Conservation (phyloP, 2,113 vertebrate species). For the Haemorhous mexicanus region DNA sequence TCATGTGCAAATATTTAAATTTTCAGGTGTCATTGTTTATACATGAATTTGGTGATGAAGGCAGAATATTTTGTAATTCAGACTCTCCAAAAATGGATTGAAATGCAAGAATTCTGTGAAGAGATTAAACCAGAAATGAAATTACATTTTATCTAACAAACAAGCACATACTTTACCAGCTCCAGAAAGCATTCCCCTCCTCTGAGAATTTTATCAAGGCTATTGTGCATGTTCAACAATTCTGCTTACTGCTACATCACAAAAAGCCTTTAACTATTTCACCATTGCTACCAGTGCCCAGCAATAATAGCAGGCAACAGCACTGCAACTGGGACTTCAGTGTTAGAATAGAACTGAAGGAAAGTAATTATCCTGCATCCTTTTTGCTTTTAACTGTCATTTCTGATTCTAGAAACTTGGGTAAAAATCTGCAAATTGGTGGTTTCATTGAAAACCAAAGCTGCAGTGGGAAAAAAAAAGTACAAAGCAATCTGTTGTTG, state of each 20-base stretch:
- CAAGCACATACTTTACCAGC: background rate
- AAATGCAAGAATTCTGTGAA: background rate
- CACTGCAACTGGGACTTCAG: background rate
- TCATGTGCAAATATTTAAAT: background rate
- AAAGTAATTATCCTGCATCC: background rate
- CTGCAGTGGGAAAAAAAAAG: background rate
- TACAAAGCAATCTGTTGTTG: background rate
- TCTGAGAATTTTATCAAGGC: constrained; percentile 20
- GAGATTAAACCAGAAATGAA: background rate
- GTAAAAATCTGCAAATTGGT: background rate
- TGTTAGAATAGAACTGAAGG: background rate
- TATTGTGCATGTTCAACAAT: background rate
- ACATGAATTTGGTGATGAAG: background rate
- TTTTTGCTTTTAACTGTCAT: background rate
- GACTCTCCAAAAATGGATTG: background rate
- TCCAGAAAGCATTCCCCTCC: background rate
- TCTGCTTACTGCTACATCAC: background rate
- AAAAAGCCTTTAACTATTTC: background rate
- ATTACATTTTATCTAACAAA: background rate
- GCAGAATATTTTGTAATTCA: background rate
- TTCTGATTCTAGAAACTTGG: background rate
- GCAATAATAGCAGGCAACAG: background rate
- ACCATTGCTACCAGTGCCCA: background rate
- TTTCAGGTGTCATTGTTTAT: background rate
- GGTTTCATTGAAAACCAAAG: background rate